Percentiles rank a stretch among this genome's conserved stretches.
Evolutionary conservation across 2,113 vertebrate species (phyloP).

Genomic region (Capreolus pygargus): DNA sequence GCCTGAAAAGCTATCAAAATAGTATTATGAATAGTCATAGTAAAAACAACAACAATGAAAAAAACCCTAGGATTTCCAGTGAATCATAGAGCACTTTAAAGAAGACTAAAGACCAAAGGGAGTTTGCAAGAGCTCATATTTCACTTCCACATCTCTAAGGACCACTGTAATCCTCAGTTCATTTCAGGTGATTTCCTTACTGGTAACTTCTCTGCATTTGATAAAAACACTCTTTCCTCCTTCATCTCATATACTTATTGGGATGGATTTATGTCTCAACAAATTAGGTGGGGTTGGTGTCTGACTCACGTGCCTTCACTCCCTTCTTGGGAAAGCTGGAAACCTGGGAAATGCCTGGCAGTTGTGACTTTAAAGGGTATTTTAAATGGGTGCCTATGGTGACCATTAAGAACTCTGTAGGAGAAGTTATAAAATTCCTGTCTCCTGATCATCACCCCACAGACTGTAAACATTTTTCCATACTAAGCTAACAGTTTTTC

Average conservation of each 20-base stretch:
- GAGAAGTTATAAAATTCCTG: slow-evolving; percentile 62
- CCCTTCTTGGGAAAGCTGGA: slow-evolving; percentile 64
- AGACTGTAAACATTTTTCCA: not conserved
- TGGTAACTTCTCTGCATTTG: slow-evolving; percentile 65
- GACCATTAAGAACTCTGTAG: slow-evolving; percentile 48
- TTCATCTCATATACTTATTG: slow-evolving; percentile 72
- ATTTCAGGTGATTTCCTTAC: slow-evolving; percentile 76
- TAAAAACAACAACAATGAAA: not conserved
- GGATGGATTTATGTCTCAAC: slow-evolving; percentile 74
- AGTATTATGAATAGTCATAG: not conserved
- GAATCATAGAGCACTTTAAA: slow-evolving; percentile 12
- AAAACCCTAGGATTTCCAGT: not conserved
- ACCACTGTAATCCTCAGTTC: slow-evolving; percentile 65
- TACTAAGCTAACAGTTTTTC: not conserved
- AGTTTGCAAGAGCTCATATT: slow-evolving; percentile 38
- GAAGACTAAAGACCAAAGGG: not conserved
- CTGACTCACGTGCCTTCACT: not conserved
- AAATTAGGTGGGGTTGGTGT: slow-evolving; percentile 75
- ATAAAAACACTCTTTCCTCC: slow-evolving; percentile 70
- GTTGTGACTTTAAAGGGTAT: slow-evolving; percentile 63
- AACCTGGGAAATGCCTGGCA: slow-evolving; percentile 74
- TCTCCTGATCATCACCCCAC: not conserved
- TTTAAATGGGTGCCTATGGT: slow-evolving; percentile 64
- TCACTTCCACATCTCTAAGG: slow-evolving; percentile 59
- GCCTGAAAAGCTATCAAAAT: not conserved